A percentile compares a stretch with the other conserved stretches of the same genome.
Conservation (phyloP, 2,797 vertebrate genomes). For the Gallinago solitaria region DNA sequence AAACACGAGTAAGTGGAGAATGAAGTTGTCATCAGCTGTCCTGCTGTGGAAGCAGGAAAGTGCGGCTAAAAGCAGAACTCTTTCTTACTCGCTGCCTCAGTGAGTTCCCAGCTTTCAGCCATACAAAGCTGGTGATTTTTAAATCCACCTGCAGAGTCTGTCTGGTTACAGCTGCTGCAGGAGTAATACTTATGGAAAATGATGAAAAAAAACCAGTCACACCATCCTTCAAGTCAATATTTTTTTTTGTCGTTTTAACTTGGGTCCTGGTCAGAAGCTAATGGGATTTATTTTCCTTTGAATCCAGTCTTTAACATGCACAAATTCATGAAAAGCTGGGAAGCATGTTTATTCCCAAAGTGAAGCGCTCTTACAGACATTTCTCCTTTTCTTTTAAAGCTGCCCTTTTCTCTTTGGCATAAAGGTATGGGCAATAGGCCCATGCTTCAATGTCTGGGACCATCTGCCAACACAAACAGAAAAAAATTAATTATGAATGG, state of each 20-base stretch:
- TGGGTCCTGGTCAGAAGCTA: neutral
- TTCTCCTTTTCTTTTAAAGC: slow-evolving; percentile 37
- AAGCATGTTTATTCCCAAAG: slow-evolving; percentile 22
- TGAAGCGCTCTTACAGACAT: neutral
- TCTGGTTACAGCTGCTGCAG: neutral
- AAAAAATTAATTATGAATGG: slow-evolving; percentile 80
- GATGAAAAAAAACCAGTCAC: neutral
- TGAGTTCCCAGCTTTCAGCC: neutral
- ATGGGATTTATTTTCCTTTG: neutral
- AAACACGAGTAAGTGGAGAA: neutral
- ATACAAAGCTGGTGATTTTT: neutral
- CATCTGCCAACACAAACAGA: slow-evolving; percentile 78
- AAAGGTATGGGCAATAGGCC: slow-evolving; percentile 67
- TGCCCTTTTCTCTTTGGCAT: slow-evolving; percentile 48
- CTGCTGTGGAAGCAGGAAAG: neutral
- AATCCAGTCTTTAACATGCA: neutral
- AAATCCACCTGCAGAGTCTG: neutral
- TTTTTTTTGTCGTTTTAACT: neutral
- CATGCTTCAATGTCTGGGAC: slow-evolving; percentile 72
- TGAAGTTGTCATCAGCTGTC: slow-evolving; percentile 19
- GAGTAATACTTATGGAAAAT: neutral
- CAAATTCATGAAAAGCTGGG: neutral
- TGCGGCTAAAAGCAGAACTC: neutral
- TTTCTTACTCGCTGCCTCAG: neutral
- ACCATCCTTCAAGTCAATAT: neutral